Percentiles rank a stretch among this genome's conserved stretches.
phyloP scores from a whole-genome alignment of 2,113 vertebrate genomes.

The Istiophorus platypterus region DNA sequence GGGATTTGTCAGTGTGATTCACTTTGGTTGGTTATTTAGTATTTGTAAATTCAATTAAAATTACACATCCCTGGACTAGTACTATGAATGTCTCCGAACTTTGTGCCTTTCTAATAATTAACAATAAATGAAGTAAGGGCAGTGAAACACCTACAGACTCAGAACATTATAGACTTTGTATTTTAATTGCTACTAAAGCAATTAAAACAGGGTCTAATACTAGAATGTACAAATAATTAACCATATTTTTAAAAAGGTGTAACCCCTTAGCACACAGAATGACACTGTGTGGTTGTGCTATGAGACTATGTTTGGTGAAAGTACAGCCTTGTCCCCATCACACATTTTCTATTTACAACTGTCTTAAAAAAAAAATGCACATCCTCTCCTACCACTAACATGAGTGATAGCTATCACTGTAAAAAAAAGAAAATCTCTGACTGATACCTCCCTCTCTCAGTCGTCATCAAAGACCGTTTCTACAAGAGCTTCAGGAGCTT shows the following conservation, averaged over 20 bases:
- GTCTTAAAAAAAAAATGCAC: slow-evolving; percentile 33
- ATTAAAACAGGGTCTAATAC: not conserved
- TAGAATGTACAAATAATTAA: not conserved
- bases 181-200: not conserved
- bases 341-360: slow-evolving; percentile 25
- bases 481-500: not conserved
- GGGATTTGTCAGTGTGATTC: not conserved
- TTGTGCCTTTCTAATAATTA: not conserved
- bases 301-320: not conserved
- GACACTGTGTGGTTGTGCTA: not conserved
- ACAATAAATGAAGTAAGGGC: not conserved
- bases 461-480: not conserved
- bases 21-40: not conserved
- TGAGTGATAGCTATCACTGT: slow-evolving; percentile 37
- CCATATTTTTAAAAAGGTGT: not conserved
- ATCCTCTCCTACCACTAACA: slow-evolving; percentile 23
- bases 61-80: not conserved
- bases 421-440: slow-evolving; percentile 8
- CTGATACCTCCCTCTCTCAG: slow-evolving; percentile 33
- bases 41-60: not conserved
- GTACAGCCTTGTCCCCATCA: not conserved
- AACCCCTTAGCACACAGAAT: no score
- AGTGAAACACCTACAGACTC: not conserved
- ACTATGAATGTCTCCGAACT: not conserved
- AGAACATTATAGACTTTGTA: not conserved